Evolutionary conservation across 2,888 invertebrate genomes (phyloP), one percentile per base, ranked within the genome.

Genomic region (Agrochola macilenta): DNA sequence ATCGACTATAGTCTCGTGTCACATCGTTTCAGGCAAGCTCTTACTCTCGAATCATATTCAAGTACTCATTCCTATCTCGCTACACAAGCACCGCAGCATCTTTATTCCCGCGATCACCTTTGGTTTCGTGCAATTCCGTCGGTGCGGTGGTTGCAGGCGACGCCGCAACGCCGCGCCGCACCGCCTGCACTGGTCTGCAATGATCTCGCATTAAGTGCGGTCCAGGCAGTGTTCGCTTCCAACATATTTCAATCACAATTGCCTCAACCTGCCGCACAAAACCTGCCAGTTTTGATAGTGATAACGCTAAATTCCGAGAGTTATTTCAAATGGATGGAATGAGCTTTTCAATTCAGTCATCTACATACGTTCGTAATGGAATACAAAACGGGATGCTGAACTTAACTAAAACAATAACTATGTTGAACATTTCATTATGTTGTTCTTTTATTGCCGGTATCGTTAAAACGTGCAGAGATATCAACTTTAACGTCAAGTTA

Each of bases 401-500:
- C 17, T 63, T 7, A 52, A n/a, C 0, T 35, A 54, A 35, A 20
- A 46, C 30, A 43, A 52, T 52, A 52, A 58, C 14, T 23, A 43
- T 30, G 23, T 49, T 26, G 12, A 17, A 57, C 8, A 26, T 64
- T 70, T 70, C 1, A 70, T 58, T 14, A 17, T 23, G 23, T 54
- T 14, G 30, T 26, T 1, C 2, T 49, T 63, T 58, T 58, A 46
- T 30, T 65, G 35, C 11, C 9, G 39, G 52, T 57, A 73, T 75
- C 9, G 30, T 66, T 66, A 75, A 66, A 84, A 74, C 71, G 58
- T 35, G 61, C 12, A 76, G 17, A 68, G 17, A 64, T 73, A 61
- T 79, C 46, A 54, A 82, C 54, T 66, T 65, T 17, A 74, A 63
- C 43, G 46, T 46, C 66, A 81, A 78, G 75, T 81, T 75, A 75